phyloP scores from a whole-genome alignment of 2,797 vertebrate species.

The Bufotes viridis region DNA sequence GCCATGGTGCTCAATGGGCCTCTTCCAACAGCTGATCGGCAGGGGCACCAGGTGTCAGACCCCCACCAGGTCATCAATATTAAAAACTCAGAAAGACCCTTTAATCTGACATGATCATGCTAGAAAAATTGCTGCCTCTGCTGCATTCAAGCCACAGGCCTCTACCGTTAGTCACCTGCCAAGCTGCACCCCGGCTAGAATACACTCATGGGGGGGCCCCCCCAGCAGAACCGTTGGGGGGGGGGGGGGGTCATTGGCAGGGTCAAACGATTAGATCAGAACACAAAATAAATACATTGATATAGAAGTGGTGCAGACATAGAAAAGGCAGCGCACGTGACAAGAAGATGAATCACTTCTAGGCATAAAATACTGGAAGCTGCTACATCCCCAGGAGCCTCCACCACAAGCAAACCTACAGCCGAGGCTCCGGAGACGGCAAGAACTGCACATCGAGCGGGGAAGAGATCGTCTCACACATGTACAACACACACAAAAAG shows the following conservation, averaged over 20 bases:
- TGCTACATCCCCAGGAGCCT: slow-evolving; percentile 15
- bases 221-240: not conserved
- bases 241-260: not conserved
- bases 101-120: not conserved
- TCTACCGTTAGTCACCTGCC: slow-evolving; percentile 31
- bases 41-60: too few species aligned
- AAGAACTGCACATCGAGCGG: slow-evolving; percentile 33
- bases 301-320: slow-evolving; percentile 16
- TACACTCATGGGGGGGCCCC: not conserved
- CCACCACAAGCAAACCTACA: not conserved
- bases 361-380: slow-evolving; percentile 39
- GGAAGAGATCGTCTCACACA: slow-evolving; percentile 24
- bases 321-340: slow-evolving; percentile 54
- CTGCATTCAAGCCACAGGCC: not conserved
- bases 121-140: not conserved
- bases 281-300: slow-evolving; percentile 49
- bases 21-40: too few species aligned
- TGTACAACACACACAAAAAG: slow-evolving; percentile 42
- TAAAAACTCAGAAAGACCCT: too few species aligned
- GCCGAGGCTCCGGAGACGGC: slow-evolving; percentile 12
- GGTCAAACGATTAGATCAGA: not conserved
- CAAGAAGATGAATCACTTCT: slow-evolving; percentile 30
- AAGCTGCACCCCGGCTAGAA: slow-evolving; percentile 13
- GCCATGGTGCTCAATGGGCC: too few species aligned
- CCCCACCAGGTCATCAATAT: too few species aligned